These are phyloP conservation scores for Cebidichthys violaceus DNA, from an alignment of 2,113 vertebrate species.

Conservation along the genomic window DNA sequence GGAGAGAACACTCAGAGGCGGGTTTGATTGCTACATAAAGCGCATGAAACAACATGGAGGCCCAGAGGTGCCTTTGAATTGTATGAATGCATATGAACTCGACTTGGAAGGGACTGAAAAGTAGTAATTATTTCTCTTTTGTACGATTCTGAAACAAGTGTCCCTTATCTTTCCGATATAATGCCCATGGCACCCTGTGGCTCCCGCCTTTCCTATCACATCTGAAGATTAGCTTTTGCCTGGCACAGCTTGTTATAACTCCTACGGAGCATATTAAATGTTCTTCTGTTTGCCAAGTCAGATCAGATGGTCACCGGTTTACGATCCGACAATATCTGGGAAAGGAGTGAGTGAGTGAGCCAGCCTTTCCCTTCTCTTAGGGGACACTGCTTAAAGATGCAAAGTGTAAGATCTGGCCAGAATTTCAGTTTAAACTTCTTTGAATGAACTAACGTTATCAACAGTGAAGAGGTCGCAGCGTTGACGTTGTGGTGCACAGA, in stretches of 20 bases:
- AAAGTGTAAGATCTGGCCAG: no score
- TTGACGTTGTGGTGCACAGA: no score
- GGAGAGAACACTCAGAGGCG: slow-evolving; percentile 7
- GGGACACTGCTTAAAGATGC: background rate
- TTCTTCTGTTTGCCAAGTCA: background rate
- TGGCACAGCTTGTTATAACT: background rate
- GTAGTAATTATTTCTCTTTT: slow-evolving; percentile 19
- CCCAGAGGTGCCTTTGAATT: slow-evolving; percentile 30
- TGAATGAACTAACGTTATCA: no score
- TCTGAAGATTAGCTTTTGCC: slow-evolving; percentile 14
- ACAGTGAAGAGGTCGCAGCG: no score
- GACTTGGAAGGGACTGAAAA: slow-evolving; percentile 11
- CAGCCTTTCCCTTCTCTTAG: background rate
- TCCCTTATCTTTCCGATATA: background rate
- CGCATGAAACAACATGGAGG: slow-evolving; percentile 14
- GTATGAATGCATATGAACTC: slow-evolving; percentile 2
- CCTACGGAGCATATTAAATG: background rate
- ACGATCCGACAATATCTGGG: background rate
- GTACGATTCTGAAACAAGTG: background rate
- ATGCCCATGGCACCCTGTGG: background rate
- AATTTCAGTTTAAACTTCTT: no score
- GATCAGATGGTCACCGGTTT: background rate
- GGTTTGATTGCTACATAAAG: slow-evolving; percentile 30
- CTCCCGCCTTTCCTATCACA: slow-evolving; percentile 2
- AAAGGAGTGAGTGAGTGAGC: background rate